A percentile compares a stretch with the other conserved stretches of the same genome.
Conservation (phyloP, 2,113 vertebrate genomes). For the Cichladusa arquata region DNA sequence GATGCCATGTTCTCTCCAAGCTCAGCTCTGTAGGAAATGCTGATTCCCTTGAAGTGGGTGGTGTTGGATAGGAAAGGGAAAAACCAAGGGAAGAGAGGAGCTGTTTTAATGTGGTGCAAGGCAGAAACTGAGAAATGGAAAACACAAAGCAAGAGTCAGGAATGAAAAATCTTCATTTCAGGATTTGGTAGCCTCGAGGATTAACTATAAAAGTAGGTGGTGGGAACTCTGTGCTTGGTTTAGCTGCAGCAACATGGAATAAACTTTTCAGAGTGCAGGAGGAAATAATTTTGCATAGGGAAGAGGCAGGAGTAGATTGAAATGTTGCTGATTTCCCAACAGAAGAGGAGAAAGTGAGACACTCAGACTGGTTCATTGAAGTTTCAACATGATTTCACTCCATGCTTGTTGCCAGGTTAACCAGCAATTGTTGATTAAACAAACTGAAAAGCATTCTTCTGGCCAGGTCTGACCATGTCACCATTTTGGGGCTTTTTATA, state of each 20-base stretch:
- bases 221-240: not conserved
- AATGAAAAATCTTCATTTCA: not conserved
- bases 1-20: not conserved
- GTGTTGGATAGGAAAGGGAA: not conserved
- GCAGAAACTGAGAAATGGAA: slow-evolving; percentile 28
- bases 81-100: not conserved
- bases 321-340: not conserved
- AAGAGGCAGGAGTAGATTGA: not conserved
- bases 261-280: not conserved
- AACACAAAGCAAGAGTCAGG: not conserved
- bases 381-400: not conserved
- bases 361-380: not conserved
- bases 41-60: not conserved
- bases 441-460: not conserved
- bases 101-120: not conserved
- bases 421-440: slow-evolving; percentile 42
- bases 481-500: slow-evolving; percentile 5
- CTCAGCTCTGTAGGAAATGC: not conserved
- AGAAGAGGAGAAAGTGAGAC: not conserved
- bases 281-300: not conserved
- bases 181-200: not conserved
- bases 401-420: not conserved
- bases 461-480: not conserved
- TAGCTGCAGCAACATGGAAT: not conserved
- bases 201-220: not conserved